Evolutionary conservation across 2,113 vertebrate species (phyloP), one percentile per base, ranked within the genome.

Genomic region (Solea solea): DNA sequence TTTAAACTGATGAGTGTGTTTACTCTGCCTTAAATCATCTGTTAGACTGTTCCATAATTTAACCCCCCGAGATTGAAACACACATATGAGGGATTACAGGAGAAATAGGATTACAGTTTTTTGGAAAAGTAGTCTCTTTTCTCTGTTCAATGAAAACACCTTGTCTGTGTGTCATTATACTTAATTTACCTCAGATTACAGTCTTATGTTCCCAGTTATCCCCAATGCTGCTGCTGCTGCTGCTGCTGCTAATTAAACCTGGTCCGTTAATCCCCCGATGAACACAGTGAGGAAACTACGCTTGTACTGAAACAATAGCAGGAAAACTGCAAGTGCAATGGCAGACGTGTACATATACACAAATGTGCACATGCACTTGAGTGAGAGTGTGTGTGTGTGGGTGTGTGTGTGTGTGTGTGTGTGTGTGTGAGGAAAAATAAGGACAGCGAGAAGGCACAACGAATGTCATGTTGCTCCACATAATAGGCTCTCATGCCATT

Each of bases 401-500:
- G 13, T 60, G 25, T 44, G 14, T 76, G 64, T 57, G 53, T 61
- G 51, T 58, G 62, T 65, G 48, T 50, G 50, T 16, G 53, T 57
- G 12, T 57, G 41, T 78, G 46, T 72, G 51, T 76, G 52, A 52
- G 48, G 21, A 51, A 81, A 76, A 77, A 69, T 74, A 70, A 76
- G 34, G 44, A 66, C 60, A 16, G 59, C 61, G 69, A 67, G 34
- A 41, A 41, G 45, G 60, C 60, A 25, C 60, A 46, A 68, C 40
- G n/a, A 78, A 85, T 88, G 76, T 82, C 84, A 67, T 69, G 28
- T 42, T 75, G 74, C 68, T 80, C 45, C 39, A 64, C 73, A 81
- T 87, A 89, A 89, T 82, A 80, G 66, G 77, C 64, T 72, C 39
- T 72, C 68, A 56, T 81, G 78, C 67, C 76, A 83, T 79, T 84